phyloP scores from a whole-genome alignment of 2,797 vertebrate genomes.

The Lates japonicus region DNA sequence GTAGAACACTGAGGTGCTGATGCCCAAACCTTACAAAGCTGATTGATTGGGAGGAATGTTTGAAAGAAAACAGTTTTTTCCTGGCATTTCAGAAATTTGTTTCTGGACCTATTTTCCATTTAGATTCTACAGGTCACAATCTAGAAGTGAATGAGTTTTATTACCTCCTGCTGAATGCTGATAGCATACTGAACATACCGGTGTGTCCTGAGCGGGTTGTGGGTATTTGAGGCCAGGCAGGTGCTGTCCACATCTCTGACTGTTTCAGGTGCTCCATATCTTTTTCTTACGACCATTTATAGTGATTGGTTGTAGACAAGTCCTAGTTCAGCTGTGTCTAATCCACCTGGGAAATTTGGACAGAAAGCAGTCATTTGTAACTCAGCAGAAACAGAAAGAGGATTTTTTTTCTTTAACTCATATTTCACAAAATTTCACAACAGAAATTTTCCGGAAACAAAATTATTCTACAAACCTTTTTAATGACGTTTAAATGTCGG shows the following conservation, averaged over 20 bases:
- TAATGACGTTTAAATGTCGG: not conserved
- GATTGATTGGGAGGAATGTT: too few relatives aligned
- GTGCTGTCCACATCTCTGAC: slow-evolving; percentile 49
- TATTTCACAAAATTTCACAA: not conserved
- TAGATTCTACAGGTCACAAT: too few relatives aligned
- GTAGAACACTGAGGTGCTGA: too few relatives aligned
- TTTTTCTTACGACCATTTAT: slow-evolving; percentile 11
- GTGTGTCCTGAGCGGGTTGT: slow-evolving; percentile 6
- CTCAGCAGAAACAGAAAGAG: not conserved
- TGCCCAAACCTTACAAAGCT: too few relatives aligned
- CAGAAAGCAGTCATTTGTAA: not conserved
- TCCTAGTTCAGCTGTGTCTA: not conserved
- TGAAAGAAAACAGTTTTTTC: too few relatives aligned
- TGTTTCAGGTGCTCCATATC: slow-evolving; percentile 33
- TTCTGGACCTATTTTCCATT: too few relatives aligned
- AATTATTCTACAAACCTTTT: not conserved
- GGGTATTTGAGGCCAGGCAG: slow-evolving; percentile 40
- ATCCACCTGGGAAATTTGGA: not conserved
- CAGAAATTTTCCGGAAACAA: not conserved
- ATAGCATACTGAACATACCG: accelerated
- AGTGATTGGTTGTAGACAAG: not conserved
- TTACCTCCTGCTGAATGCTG: not conserved
- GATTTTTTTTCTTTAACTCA: not conserved
- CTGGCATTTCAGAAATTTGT: too few relatives aligned
- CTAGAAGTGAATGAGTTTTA: not conserved